phyloP scores from a whole-genome alignment of 2,797 vertebrate species.

The Anolis apletophallus region DNA sequence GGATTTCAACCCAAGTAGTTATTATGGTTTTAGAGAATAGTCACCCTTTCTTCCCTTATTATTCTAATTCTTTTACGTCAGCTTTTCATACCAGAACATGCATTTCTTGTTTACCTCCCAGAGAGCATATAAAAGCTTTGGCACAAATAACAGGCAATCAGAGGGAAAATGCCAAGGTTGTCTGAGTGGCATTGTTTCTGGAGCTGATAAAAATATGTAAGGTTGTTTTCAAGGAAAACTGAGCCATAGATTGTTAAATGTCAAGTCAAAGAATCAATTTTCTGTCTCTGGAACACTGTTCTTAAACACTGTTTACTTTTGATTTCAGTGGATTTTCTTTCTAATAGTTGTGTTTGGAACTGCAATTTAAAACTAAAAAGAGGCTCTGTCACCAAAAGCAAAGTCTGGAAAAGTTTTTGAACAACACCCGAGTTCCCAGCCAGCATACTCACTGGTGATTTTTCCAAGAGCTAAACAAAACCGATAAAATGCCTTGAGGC shows the following conservation, averaged over 20 bases:
- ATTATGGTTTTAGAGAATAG: not conserved
- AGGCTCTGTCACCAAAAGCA: constrained; percentile 17
- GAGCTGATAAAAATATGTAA: constrained; percentile 27
- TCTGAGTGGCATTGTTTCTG: constrained; percentile 19
- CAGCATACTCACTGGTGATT: too few species aligned
- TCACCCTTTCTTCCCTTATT: not conserved
- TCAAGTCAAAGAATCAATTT: constrained; percentile 24
- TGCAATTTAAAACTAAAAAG: not conserved
- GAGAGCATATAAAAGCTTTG: constrained; percentile 4
- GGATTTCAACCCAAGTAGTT: not conserved
- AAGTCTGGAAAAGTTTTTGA: too few species aligned
- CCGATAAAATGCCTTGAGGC: not conserved
- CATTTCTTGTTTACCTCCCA: not conserved
- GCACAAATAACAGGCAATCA: constrained; percentile 24
- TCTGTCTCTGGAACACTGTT: constrained; percentile 10
- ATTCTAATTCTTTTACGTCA: not conserved
- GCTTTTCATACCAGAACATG: not conserved
- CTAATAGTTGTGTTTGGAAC: not conserved
- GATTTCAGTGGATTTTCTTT: not conserved
- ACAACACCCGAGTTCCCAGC: too few species aligned
- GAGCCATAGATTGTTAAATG: constrained; percentile 32
- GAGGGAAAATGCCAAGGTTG: constrained; percentile 1
- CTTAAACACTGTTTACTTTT: not conserved
- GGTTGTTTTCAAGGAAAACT: constrained; percentile 10
- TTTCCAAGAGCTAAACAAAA: too few species aligned